Conservation (phyloP, 2,888 invertebrate species). For the Lasioglossum oenotherae region DNA sequence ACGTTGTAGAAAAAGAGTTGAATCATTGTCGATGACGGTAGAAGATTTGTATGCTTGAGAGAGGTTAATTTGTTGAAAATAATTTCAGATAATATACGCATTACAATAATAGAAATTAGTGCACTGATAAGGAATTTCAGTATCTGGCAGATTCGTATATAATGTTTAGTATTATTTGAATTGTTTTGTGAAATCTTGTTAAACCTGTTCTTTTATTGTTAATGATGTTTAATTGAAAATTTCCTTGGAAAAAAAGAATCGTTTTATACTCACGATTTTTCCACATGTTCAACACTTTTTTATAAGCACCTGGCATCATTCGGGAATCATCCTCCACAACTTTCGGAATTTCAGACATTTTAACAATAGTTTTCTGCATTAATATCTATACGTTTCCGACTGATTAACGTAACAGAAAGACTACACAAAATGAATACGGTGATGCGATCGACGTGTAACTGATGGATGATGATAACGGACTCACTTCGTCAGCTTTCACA, state of each 20-base stretch:
- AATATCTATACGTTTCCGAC: not conserved
- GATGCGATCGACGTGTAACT: constrained; percentile 55
- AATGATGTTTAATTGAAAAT: not conserved
- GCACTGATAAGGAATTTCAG: not conserved
- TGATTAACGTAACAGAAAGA: constrained; percentile 7
- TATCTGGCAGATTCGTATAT: not conserved
- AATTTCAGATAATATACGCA: not conserved
- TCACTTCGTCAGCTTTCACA: constrained; percentile 68
- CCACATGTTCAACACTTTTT: constrained; percentile 73
- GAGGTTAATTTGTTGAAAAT: not conserved
- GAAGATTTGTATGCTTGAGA: not conserved
- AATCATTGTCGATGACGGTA: not conserved
- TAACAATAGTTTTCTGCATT: not conserved
- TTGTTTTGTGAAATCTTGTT: not conserved
- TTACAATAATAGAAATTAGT: not conserved
- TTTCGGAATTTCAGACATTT: constrained; percentile 68
- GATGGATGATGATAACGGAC: constrained; percentile 70
- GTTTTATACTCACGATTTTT: constrained; percentile 73
- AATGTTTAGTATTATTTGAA: not conserved
- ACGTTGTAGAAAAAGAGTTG: not conserved
- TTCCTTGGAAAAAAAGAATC: not conserved
- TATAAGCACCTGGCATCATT: constrained; percentile 69
- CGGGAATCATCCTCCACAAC: constrained; percentile 44
- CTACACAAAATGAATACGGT: constrained; percentile 10
- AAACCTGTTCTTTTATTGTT: not conserved